Conservation (phyloP, 2,888 invertebrate species). For the Allophyes oxyacanthae region DNA sequence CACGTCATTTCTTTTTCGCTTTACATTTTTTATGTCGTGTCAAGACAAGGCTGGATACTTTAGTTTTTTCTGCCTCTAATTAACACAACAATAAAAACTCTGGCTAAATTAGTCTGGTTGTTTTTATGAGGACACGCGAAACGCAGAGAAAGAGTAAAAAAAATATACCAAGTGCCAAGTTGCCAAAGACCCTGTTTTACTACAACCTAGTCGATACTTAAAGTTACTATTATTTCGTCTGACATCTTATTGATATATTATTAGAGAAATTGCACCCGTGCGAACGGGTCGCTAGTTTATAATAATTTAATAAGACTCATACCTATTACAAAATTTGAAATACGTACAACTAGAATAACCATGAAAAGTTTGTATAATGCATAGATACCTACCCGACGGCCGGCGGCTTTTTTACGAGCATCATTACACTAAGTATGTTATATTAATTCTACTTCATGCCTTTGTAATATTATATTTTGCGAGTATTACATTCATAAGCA, state of each 20-base stretch:
- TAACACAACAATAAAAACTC: slow-evolving; percentile 55
- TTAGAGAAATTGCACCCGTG: no score
- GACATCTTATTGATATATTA: no score
- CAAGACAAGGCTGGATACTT: slow-evolving; percentile 48
- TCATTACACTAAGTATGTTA: slow-evolving; percentile 41
- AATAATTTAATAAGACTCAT: no score
- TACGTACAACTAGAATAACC: no score
- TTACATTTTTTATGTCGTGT: slow-evolving; percentile 43
- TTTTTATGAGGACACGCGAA: slow-evolving; percentile 42
- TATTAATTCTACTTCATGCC: slow-evolving; percentile 33
- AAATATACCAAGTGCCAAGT: slow-evolving; percentile 6
- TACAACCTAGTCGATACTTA: neutral
- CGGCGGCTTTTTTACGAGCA: slow-evolving; percentile 24
- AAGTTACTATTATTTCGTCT: neutral
- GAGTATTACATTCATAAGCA: slow-evolving; percentile 9
- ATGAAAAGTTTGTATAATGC: slow-evolving; percentile 42
- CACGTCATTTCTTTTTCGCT: slow-evolving; percentile 19
- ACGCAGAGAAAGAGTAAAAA: slow-evolving; percentile 15
- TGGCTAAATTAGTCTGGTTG: slow-evolving; percentile 44
- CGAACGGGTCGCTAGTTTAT: no score
- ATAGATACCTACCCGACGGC: no score
- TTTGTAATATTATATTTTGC: slow-evolving; percentile 21
- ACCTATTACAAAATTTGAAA: no score
- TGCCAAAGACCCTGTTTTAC: slow-evolving; percentile 7
- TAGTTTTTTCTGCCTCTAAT: slow-evolving; percentile 50